Evolutionary conservation across 2,797 vertebrate genomes (phyloP).

Genomic region (Crotalus adamanteus): DNA sequence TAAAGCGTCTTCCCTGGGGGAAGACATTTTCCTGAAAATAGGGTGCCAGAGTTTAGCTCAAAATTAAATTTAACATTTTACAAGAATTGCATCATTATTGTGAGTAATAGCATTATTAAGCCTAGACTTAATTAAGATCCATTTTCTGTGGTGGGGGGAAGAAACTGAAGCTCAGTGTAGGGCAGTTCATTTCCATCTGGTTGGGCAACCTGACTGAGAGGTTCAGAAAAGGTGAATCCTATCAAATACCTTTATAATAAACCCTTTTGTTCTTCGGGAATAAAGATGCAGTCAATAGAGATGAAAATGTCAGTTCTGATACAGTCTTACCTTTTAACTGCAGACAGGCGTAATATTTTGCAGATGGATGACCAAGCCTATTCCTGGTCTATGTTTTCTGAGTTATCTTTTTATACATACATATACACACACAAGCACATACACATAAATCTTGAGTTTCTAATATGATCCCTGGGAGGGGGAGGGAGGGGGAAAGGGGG

Average conservation of each 20-base stretch:
- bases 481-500: too few relatives aligned
- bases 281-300: neutral
- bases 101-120: neutral
- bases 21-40: neutral
- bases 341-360: neutral
- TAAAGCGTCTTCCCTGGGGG: neutral
- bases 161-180: neutral
- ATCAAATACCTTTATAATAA: constrained; percentile 13
- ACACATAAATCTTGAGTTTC: neutral
- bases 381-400: neutral
- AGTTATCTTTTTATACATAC: neutral
- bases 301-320: constrained; percentile 14
- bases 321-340: neutral
- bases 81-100: neutral
- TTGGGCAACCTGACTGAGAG: neutral
- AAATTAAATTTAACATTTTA: neutral
- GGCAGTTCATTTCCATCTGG: neutral
- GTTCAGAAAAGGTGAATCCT: neutral
- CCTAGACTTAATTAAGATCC: neutral
- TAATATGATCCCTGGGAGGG: neutral
- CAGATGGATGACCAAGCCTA: neutral
- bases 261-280: constrained; percentile 12
- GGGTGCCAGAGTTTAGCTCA: neutral
- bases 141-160: neutral
- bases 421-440: neutral